Percentiles rank a stretch among this genome's conserved stretches.
phyloP scores from a whole-genome alignment of 2,888 invertebrate genomes.

The Stenurella melanura region DNA sequence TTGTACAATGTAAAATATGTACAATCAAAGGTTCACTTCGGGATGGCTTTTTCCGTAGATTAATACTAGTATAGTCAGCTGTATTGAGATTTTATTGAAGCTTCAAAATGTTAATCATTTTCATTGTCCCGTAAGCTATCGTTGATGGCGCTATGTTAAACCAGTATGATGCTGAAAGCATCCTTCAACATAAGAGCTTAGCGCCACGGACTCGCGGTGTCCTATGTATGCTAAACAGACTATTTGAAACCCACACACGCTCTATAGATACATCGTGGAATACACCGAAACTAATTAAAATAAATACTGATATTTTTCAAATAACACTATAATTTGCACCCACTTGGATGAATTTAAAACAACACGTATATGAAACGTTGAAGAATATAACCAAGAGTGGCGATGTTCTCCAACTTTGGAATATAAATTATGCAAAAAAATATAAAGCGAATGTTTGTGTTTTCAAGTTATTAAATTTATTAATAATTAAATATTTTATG shows the following conservation, averaged over 20 bases:
- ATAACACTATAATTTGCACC: not conserved
- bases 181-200: slow-evolving; percentile 55
- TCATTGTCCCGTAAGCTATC: slow-evolving; percentile 32
- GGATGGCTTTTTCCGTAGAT: no score
- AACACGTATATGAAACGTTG: not conserved
- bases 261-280: slow-evolving; percentile 41
- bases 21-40: no score
- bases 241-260: slow-evolving; percentile 56
- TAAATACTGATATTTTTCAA: slow-evolving; percentile 18
- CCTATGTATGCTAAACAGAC: slow-evolving; percentile 58
- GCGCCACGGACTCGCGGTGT: slow-evolving; percentile 45
- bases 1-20: no score
- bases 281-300: slow-evolving; percentile 35
- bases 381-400: not conserved
- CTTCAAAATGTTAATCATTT: not conserved
- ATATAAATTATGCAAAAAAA: not conserved
- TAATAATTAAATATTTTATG: no score
- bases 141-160: slow-evolving; percentile 24
- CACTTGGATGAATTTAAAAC: not conserved
- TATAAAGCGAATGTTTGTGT: not conserved
- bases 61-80: no score
- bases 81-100: no score
- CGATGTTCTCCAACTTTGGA: not conserved
- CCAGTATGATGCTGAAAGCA: slow-evolving; percentile 40
- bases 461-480: not conserved